Conservation (phyloP, 2,797 vertebrate species). For the Lophius americanus region DNA sequence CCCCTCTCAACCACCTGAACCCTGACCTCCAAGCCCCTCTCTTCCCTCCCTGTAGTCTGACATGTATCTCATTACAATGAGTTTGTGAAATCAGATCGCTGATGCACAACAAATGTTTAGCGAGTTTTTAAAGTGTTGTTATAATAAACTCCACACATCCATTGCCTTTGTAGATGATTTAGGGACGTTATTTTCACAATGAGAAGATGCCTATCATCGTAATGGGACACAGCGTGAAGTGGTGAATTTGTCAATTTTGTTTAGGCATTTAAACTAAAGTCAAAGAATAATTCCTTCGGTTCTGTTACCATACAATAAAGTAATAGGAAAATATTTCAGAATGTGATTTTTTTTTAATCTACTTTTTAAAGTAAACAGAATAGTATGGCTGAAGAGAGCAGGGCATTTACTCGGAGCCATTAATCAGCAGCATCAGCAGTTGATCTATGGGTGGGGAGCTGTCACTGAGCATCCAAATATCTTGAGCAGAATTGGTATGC, state of each 20-base stretch:
- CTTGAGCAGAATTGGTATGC: too few relatives aligned
- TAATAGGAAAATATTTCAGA: not conserved
- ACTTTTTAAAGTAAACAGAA: not conserved
- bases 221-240: not conserved
- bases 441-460: not conserved
- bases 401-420: slow-evolving; percentile 5
- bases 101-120: not conserved
- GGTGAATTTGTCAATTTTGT: not conserved
- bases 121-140: not conserved
- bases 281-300: not conserved
- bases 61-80: slow-evolving; percentile 42
- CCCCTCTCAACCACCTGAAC: not conserved
- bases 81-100: slow-evolving; percentile 20
- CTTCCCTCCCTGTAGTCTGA: not conserved
- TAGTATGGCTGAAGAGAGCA: not conserved
- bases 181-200: not conserved
- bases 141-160: slow-evolving; percentile 1
- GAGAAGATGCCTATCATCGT: not conserved
- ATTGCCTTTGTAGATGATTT: not conserved
- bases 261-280: not conserved
- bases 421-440: not conserved
- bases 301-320: not conserved
- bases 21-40: slow-evolving; percentile 4
- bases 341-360: not conserved
- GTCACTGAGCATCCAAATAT: not conserved